These are phyloP conservation scores for Porites rus DNA, from an alignment of 92 coral and sea anemone genomes.

Conservation along the genomic window DNA sequence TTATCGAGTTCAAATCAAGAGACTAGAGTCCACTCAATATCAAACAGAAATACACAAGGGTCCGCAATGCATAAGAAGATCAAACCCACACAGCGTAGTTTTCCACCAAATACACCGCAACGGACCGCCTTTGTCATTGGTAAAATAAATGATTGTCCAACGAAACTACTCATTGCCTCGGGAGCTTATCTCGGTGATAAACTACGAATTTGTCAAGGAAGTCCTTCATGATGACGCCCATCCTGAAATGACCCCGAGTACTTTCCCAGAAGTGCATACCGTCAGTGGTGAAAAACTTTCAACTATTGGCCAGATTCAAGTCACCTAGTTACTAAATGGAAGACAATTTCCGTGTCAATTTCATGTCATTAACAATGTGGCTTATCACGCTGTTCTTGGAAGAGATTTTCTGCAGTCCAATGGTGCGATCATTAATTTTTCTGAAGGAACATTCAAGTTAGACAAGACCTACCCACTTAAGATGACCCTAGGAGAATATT, in stretches of 20 bases:
- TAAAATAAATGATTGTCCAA: neutral
- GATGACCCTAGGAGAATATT: neutral
- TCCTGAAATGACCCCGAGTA: neutral
- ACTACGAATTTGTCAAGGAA: neutral
- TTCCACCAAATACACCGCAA: neutral
- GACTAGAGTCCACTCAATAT: neutral
- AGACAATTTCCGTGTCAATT: neutral
- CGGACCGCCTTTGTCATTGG: neutral
- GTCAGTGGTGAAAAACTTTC: neutral
- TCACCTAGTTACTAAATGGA: neutral
- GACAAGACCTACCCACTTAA: neutral
- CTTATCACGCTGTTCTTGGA: neutral
- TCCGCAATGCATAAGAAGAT: neutral
- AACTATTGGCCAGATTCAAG: neutral
- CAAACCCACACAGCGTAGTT: neutral
- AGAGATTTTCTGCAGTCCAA: neutral
- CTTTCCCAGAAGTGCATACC: neutral
- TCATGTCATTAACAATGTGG: neutral
- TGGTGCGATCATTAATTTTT: neutral
- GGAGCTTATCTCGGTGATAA: constrained; percentile 1
- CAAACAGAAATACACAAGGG: neutral
- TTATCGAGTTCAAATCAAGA: neutral
- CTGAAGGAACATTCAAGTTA: neutral
- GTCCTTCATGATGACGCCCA: neutral
- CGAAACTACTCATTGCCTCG: neutral